Conservation (phyloP, 2,888 invertebrate species). For the Hofmannophila pseudospretella region DNA sequence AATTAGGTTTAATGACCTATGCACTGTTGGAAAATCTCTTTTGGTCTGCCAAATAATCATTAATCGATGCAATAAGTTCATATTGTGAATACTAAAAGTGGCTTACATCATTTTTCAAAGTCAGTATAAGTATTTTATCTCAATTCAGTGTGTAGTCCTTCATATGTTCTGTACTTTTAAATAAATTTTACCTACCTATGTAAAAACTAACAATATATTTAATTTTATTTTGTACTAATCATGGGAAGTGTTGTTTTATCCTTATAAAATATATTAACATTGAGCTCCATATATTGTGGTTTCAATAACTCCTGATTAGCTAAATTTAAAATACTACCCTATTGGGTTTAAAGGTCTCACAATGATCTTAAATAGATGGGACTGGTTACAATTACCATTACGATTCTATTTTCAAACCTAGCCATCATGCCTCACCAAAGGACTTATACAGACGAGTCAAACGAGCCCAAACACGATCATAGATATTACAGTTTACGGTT, state of each 20-base stretch:
- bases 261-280: constrained; percentile 79
- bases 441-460: too few species aligned
- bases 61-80: constrained; percentile 73
- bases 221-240: constrained; percentile 79
- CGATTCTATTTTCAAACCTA: too few species aligned
- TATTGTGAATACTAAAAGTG: constrained; percentile 77
- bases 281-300: constrained; percentile 75
- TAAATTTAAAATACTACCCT: too few species aligned
- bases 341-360: too few species aligned
- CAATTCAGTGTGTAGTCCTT: constrained; percentile 77
- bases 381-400: too few species aligned
- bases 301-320: constrained; percentile 44
- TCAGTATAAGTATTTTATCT: constrained; percentile 76
- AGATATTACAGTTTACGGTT: too few species aligned
- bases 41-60: constrained; percentile 76
- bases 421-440: too few species aligned
- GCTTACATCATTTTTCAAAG: constrained; percentile 74
- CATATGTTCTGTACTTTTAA: constrained; percentile 77
- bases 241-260: constrained; percentile 79
- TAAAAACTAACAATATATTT: constrained; percentile 78
- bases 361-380: too few species aligned
- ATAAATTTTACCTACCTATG: constrained; percentile 74
- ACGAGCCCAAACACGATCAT: too few species aligned
- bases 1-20: constrained; percentile 69
- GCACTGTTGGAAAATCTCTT: constrained; percentile 79